Conservation (phyloP, 2,888 invertebrate species). For the Colostygia pectinataria region DNA sequence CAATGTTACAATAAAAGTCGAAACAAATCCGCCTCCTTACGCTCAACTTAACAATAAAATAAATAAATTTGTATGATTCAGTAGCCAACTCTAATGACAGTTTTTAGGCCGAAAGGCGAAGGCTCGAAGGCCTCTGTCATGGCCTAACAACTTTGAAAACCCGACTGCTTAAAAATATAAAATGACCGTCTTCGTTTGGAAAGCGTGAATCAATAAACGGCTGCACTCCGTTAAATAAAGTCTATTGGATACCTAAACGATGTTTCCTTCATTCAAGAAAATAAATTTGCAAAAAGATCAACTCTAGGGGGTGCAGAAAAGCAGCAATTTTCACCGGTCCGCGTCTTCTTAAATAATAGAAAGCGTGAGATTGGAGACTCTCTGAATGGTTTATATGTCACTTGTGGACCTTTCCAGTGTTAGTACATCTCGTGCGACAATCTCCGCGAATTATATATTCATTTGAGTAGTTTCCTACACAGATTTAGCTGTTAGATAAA, state of each 20-base stretch:
- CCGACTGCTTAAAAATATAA: no score
- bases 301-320: slow-evolving; percentile 52
- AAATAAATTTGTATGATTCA: no score
- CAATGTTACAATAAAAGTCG: no score
- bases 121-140: no score
- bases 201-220: not conserved
- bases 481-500: slow-evolving; percentile 53
- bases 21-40: no score
- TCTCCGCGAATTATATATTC: slow-evolving; percentile 73
- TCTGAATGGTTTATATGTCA: slow-evolving; percentile 80
- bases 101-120: no score
- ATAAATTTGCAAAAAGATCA: slow-evolving; percentile 28
- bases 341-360: slow-evolving; percentile 79
- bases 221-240: slow-evolving; percentile 6
- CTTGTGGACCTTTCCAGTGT: slow-evolving; percentile 73
- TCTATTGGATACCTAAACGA: slow-evolving; percentile 17
- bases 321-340: slow-evolving; percentile 68
- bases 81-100: no score
- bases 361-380: slow-evolving; percentile 76
- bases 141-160: no score
- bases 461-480: slow-evolving; percentile 59
- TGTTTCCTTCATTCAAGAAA: slow-evolving; percentile 21
- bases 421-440: slow-evolving; percentile 68
- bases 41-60: no score
- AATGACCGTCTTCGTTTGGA: not conserved